phyloP scores from a whole-genome alignment of 2,797 vertebrate genomes.

The Psittacula derbiana region DNA sequence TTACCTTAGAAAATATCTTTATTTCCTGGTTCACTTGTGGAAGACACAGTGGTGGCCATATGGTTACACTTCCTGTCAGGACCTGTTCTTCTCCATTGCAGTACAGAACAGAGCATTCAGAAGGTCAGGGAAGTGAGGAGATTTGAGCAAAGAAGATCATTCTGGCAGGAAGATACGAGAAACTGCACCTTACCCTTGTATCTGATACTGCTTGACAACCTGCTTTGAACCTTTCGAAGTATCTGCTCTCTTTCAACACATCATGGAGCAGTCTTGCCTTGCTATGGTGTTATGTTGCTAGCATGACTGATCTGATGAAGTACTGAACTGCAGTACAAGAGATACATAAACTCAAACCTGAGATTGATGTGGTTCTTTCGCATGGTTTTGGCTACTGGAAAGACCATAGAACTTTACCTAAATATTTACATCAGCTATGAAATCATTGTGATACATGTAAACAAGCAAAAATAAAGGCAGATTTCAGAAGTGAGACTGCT shows the following conservation, averaged over 20 bases:
- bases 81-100: not conserved
- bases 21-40: not conserved
- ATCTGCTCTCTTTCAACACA: not conserved
- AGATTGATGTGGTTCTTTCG: not conserved
- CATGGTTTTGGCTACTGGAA: not conserved
- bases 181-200: not conserved
- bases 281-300: rapidly evolving
- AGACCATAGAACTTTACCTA: not conserved
- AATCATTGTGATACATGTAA: not conserved
- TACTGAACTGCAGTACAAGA: not conserved
- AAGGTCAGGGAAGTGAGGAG: not conserved
- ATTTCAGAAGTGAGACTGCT: not conserved
- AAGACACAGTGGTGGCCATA: not conserved
- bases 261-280: not conserved
- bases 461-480: not conserved
- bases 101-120: not conserved
- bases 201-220: not conserved
- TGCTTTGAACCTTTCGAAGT: not conserved
- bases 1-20: rapidly evolving
- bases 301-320: not conserved
- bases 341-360: not conserved
- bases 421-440: not conserved
- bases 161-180: not conserved
- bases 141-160: not conserved
- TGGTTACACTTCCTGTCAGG: not conserved